phyloP scores from a whole-genome alignment of 2,797 vertebrate genomes.

The Astyanax mexicanus region DNA sequence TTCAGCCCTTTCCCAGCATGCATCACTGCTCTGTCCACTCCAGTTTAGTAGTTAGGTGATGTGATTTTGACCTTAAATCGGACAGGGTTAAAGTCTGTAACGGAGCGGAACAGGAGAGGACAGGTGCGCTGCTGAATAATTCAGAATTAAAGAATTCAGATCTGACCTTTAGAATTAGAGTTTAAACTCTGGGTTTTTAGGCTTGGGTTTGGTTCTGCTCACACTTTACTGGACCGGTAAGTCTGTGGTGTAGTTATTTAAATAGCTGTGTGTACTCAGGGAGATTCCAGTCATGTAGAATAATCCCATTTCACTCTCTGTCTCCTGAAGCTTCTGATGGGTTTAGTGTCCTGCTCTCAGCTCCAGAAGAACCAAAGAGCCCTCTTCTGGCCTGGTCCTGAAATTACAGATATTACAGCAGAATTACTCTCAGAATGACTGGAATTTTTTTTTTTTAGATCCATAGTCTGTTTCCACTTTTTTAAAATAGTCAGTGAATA shows the following conservation, averaged over 20 bases:
- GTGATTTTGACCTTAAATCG: background rate
- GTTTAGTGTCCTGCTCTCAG: background rate
- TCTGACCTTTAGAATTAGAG: background rate
- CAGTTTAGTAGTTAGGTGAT: background rate
- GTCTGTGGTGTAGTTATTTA: background rate
- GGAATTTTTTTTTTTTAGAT: too few relatives aligned
- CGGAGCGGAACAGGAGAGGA: background rate
- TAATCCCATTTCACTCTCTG: slow-evolving; percentile 8
- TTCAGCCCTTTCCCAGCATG: background rate
- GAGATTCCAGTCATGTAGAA: slow-evolving; percentile 22
- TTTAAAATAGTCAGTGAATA: too few relatives aligned
- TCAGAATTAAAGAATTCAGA: background rate
- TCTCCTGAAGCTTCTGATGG: slow-evolving; percentile 4
- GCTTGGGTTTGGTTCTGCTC: background rate
- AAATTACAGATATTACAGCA: too few relatives aligned
- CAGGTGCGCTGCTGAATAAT: background rate
- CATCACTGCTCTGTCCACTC: too few relatives aligned
- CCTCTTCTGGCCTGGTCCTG: slow-evolving; percentile 29
- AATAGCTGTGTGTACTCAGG: background rate
- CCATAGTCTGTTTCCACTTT: too few relatives aligned
- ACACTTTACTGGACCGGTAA: background rate
- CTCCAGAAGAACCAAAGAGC: slow-evolving; percentile 11
- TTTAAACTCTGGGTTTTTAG: background rate
- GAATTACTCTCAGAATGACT: background rate
- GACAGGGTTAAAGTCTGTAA: background rate